phyloP scores from a whole-genome alignment of 2,113 vertebrate species.

The Oxygymnocypris stewartii region DNA sequence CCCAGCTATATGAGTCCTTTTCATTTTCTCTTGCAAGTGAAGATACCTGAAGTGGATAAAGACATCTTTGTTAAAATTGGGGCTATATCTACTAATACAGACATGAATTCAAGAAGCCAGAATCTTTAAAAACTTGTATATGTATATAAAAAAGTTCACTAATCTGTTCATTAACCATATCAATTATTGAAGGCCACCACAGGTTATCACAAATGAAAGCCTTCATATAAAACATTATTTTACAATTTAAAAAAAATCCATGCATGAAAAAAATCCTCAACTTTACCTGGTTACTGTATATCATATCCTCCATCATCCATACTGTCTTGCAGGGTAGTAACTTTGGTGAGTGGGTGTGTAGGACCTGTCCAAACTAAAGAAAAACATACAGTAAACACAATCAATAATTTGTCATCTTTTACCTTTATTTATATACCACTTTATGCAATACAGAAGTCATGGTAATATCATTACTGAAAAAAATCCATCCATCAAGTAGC shows the following conservation, averaged over 20 bases:
- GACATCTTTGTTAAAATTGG: not conserved
- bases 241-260: not conserved
- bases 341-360: conserved; percentile 89
- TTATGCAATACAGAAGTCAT: no score
- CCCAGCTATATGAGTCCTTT: conserved; percentile 88
- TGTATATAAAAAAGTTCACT: not conserved
- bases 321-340: conserved; percentile 84
- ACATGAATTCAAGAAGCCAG: not conserved
- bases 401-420: not conserved
- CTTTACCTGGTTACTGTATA: conserved; percentile 86
- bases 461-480: not conserved
- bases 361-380: conserved; percentile 93
- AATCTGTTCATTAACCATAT: not conserved
- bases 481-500: not conserved
- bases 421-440: no score
- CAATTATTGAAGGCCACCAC: not conserved
- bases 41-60: conserved; percentile 72
- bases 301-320: conserved; percentile 87
- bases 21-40: conserved; percentile 83
- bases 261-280: not conserved
- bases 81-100: not conserved
- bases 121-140: not conserved
- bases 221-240: not conserved
- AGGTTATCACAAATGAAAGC: not conserved
- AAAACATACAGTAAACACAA: conserved; percentile 44